Conservation (phyloP, 1,140 invertebrate genomes). For the Papilio xuthus region DNA sequence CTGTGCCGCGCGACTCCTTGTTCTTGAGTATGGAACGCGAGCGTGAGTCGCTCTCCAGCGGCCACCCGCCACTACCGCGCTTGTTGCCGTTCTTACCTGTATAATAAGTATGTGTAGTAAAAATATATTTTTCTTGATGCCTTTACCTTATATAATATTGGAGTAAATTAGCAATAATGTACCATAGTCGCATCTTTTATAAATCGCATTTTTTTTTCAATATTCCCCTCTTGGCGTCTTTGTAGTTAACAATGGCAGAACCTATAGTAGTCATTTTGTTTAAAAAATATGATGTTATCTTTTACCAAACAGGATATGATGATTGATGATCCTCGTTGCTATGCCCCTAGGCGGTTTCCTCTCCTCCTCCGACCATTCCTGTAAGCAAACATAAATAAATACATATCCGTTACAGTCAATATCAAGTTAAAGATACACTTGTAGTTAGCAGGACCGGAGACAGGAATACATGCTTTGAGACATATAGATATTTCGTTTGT, state of each 20-base stretch:
- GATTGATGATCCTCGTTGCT: conserved; percentile 81
- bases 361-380: conserved; percentile 81
- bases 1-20: conserved; percentile 78
- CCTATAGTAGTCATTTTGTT: neutral
- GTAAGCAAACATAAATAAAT: conserved; percentile 42
- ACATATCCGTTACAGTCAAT: conserved; percentile 11
- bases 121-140: neutral
- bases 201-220: too few relatives aligned
- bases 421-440: neutral
- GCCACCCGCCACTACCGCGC: conserved; percentile 70
- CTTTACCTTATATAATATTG: neutral
- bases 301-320: conserved; percentile 80
- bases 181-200: too few relatives aligned
- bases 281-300: neutral
- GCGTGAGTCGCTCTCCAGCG: conserved; percentile 71
- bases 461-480: neutral
- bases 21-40: conserved; percentile 80
- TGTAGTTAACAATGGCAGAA: neutral
- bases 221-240: too few relatives aligned
- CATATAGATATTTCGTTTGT: neutral
- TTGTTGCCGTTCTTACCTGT: conserved; percentile 80
- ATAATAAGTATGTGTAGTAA: neutral
- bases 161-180: too few relatives aligned
- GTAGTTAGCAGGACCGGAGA: neutral
- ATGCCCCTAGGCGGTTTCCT: conserved; percentile 78